phyloP scores from a whole-genome alignment of 2,888 invertebrate genomes.

The Cerceris ruficornis region DNA sequence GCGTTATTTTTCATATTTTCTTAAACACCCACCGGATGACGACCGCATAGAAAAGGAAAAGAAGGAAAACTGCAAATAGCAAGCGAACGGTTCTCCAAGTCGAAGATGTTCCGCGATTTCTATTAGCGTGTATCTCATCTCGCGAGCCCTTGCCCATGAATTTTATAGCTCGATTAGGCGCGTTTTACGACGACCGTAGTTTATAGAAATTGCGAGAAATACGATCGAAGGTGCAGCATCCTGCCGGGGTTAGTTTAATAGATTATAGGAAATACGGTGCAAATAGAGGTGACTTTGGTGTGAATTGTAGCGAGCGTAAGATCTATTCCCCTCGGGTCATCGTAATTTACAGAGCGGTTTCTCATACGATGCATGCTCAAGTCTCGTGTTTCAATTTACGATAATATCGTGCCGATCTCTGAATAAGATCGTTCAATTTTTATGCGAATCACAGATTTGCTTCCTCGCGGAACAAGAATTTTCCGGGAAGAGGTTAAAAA shows the following conservation, averaged over 20 bases:
- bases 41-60: too few relatives aligned
- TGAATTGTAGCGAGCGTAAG: not conserved
- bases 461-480: not conserved
- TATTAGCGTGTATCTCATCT: conserved; percentile 23
- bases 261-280: conserved; percentile 20
- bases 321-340: conserved; percentile 14
- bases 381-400: conserved; percentile 12
- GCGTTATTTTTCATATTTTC: too few relatives aligned
- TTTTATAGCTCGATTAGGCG: conserved; percentile 21
- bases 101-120: conserved; percentile 8
- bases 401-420: conserved; percentile 8
- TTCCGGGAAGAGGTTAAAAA: not conserved
- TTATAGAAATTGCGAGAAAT: not conserved
- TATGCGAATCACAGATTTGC: not conserved
- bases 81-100: too few relatives aligned
- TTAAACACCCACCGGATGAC: too few relatives aligned
- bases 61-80: too few relatives aligned
- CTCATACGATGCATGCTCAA: not conserved
- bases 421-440: not conserved
- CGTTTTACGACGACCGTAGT: conserved; percentile 26
- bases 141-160: conserved; percentile 25
- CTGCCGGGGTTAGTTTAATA: conserved; percentile 2
- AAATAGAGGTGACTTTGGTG: not conserved
- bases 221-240: not conserved
- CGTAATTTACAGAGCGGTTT: conserved; percentile 8